Percentiles rank a stretch among this genome's conserved stretches.
These are phyloP conservation scores for Drosophila barbarae DNA, from an alignment of 2,888 invertebrate species.

Conservation along the genomic window DNA sequence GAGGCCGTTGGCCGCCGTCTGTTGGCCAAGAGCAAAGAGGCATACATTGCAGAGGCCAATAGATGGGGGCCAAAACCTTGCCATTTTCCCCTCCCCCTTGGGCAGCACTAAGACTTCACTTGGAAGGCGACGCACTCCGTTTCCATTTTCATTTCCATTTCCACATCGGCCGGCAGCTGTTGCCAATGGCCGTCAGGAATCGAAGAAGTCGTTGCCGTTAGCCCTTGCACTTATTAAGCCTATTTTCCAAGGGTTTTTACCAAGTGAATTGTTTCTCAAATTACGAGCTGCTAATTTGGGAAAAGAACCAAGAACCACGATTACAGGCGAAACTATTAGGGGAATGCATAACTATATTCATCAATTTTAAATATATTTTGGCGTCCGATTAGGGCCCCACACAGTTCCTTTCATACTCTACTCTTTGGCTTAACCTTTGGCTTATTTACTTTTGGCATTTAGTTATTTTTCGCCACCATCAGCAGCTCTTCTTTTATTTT, in stretches of 20 bases:
- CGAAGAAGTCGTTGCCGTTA: slow-evolving; percentile 27
- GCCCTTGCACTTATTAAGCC: slow-evolving; percentile 31
- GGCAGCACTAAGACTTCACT: slow-evolving; percentile 69
- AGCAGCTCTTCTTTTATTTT: background rate
- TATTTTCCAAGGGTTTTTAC: slow-evolving; percentile 13
- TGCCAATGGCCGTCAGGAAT: slow-evolving; percentile 36
- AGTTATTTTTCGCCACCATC: background rate
- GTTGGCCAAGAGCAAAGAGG: background rate
- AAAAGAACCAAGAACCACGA: background rate
- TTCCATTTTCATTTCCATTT: slow-evolving; percentile 2
- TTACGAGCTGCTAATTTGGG: background rate
- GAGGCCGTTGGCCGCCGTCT: slow-evolving; percentile 9
- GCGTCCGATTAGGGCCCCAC: background rate
- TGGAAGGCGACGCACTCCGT: slow-evolving; percentile 20
- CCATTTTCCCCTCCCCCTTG: background rate
- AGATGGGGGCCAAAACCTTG: slow-evolving; percentile 6
- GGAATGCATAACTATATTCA: background rate
- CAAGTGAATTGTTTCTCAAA: slow-evolving; percentile 6
- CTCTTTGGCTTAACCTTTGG: slow-evolving; percentile 4
- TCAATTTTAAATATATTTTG: background rate
- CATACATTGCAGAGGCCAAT: slow-evolving; percentile 18
- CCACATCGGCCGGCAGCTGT: slow-evolving; percentile 32
- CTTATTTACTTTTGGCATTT: slow-evolving; percentile 23
- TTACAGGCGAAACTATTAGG: background rate
- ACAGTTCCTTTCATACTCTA: background rate